Evolutionary conservation across 2,797 vertebrate genomes (phyloP).

Genomic region (Cephalopachus bancanus): DNA sequence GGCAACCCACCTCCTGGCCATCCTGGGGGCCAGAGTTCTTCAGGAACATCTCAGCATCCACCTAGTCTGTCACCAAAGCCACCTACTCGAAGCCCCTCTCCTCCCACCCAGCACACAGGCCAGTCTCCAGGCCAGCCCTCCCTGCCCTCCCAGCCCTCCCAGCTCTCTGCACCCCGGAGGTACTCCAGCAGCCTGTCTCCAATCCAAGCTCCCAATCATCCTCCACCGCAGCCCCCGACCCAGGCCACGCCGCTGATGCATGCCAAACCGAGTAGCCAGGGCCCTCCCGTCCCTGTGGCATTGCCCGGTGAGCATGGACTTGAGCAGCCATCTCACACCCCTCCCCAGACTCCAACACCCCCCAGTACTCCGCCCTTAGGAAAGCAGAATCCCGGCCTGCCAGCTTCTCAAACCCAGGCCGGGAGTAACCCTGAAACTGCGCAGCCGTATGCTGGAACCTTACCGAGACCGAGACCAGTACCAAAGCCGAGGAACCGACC

Average conservation of each 20-base stretch:
- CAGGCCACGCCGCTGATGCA: conserved; percentile 89
- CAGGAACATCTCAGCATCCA: conserved; percentile 88
- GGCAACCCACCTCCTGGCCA: conserved; percentile 94
- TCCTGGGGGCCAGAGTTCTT: conserved; percentile 88
- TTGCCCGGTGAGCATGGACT: conserved; percentile 82
- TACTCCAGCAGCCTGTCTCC: conserved; percentile 93
- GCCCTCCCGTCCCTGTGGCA: neutral
- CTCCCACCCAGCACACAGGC: conserved; percentile 88
- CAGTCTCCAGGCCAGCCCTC: conserved; percentile 85
- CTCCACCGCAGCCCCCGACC: conserved; percentile 95
- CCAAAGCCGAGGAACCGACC: conserved; percentile 97
- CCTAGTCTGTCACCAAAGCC: conserved; percentile 92
- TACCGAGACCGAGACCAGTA: conserved; percentile 94
- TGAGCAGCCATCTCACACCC: conserved; percentile 89
- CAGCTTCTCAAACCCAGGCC: conserved; percentile 46
- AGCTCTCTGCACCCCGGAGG: conserved; percentile 91
- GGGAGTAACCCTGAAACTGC: conserved; percentile 78
- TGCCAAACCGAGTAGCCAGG: conserved; percentile 80
- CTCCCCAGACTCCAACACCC: conserved; percentile 94
- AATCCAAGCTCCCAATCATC: conserved; percentile 96
- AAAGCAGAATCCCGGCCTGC: conserved; percentile 75
- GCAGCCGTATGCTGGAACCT: conserved; percentile 90
- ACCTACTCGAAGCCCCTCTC: conserved; percentile 90
- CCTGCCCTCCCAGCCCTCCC: neutral
- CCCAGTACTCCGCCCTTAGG: conserved; percentile 93